phyloP scores from a whole-genome alignment of 2,113 vertebrate genomes.

The Saguinus midas region DNA sequence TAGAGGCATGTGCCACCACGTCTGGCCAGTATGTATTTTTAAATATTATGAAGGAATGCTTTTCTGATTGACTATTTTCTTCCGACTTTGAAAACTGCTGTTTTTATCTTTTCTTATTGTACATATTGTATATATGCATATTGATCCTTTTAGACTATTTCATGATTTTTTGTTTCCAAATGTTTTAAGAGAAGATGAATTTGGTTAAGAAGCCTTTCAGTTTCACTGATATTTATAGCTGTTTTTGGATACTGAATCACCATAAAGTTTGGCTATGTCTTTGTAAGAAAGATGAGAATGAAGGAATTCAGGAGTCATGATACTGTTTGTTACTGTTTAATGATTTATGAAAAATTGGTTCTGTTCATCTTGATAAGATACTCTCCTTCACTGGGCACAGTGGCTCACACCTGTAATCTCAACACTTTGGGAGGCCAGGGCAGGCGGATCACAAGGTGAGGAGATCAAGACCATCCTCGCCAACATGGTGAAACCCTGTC shows the following conservation, averaged over 20 bases:
- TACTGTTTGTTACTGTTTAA: neutral
- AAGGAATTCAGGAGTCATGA: neutral
- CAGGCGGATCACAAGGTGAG: no score
- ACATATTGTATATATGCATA: neutral
- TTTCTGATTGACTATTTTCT: slow-evolving; percentile 18
- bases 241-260: neutral
- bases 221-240: neutral
- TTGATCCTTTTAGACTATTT: neutral
- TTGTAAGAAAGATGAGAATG: neutral
- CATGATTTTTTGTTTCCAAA: neutral
- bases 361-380: neutral
- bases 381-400: neutral
- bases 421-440: no score
- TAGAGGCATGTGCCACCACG: no score
- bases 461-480: no score
- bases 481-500: no score
- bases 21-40: no score
- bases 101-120: neutral
- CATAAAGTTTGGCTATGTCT: neutral
- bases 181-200: neutral
- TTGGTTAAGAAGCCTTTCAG: neutral
- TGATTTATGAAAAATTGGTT: neutral
- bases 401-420: no score
- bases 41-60: neutral
- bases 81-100: neutral